Conservation (phyloP, 2,797 vertebrate genomes). For the Oceanodroma leucorhoa region DNA sequence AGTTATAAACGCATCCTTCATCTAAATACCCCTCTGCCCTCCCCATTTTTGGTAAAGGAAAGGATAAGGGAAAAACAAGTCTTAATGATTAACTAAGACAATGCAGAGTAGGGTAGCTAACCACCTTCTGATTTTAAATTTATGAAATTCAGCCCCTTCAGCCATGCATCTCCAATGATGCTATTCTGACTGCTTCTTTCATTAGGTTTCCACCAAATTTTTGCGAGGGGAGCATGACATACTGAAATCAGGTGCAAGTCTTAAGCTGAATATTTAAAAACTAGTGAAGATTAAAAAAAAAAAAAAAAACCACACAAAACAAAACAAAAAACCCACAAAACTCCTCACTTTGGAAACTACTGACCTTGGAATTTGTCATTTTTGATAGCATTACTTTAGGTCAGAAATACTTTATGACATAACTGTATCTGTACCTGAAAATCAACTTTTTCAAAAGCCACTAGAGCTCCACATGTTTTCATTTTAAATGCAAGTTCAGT, state of each 20-base stretch:
- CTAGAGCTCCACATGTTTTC: neutral
- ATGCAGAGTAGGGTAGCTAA: neutral
- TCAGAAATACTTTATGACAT: neutral
- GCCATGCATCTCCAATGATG: neutral
- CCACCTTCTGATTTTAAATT: neutral
- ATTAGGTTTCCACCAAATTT: neutral
- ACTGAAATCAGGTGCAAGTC: neutral
- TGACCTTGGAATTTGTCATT: neutral
- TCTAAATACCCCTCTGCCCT: neutral
- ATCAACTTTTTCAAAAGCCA: neutral
- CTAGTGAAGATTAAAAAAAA: neutral
- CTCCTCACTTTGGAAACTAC: neutral
- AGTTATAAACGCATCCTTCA: neutral
- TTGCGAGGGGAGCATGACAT: neutral
- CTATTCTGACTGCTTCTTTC: neutral
- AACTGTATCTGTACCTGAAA: neutral
- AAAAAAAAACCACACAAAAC: no score
- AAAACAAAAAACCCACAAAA: no score
- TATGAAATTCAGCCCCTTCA: neutral
- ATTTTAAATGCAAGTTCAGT: neutral
- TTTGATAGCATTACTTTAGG: neutral
- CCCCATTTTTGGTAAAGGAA: neutral
- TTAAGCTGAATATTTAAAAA: neutral
- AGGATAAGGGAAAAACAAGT: neutral
- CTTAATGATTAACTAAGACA: neutral